Evolutionary conservation across 2,888 invertebrate genomes (phyloP).

Genomic region (Drosophila pseudotalamancana): DNA sequence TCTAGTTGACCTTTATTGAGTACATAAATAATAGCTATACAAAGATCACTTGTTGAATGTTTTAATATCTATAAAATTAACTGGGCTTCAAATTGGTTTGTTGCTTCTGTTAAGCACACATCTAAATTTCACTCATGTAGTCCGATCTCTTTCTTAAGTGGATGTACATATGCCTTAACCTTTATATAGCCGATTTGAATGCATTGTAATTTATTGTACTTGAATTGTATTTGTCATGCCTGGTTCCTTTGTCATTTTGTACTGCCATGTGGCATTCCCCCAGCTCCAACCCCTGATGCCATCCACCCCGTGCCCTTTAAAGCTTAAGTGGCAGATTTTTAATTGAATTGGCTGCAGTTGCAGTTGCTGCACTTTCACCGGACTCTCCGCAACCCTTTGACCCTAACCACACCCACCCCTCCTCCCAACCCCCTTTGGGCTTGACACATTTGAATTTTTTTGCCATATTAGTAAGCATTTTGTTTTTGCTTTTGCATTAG

Average conservation of each 20-base stretch:
- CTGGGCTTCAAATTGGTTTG: too few species aligned
- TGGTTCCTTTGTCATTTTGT: constrained; percentile 23
- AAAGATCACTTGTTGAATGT: too few species aligned
- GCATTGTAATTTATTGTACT: background rate
- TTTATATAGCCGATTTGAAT: background rate
- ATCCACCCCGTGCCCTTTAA: constrained; percentile 11
- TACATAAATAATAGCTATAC: too few species aligned
- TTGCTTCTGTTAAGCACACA: too few species aligned
- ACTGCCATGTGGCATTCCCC: constrained; percentile 29
- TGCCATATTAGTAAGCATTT: constrained; percentile 68
- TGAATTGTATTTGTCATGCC: constrained; percentile 15
- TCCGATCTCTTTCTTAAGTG: too few species aligned
- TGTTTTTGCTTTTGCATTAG: constrained; percentile 74
- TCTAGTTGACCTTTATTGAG: too few species aligned
- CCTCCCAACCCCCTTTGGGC: background rate
- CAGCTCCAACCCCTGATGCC: background rate
- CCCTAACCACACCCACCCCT: constrained; percentile 4
- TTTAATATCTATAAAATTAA: too few species aligned
- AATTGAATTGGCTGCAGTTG: constrained; percentile 80
- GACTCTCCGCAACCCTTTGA: constrained; percentile 30
- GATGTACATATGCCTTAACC: background rate
- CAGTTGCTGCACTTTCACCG: constrained; percentile 48
- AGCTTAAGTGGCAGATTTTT: constrained; percentile 81
- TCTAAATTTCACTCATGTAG: too few species aligned
- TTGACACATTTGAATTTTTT: constrained; percentile 47